phyloP scores from a whole-genome alignment of 2,888 invertebrate genomes.

The Rambutsinella grinnellia region DNA sequence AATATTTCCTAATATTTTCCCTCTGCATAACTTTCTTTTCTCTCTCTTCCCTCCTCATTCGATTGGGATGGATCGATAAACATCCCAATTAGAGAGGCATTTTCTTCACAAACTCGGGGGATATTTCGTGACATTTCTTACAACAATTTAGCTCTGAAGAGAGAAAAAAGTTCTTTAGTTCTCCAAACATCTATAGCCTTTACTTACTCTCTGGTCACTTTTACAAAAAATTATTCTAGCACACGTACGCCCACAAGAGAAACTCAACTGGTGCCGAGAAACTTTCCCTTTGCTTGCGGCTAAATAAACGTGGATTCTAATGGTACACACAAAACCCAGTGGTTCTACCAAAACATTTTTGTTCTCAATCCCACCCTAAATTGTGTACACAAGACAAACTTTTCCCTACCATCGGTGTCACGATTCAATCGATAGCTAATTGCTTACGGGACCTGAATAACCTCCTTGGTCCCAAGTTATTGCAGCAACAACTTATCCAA shows the following conservation, averaged over 20 bases:
- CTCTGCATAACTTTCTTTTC: constrained; percentile 23
- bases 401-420: constrained; percentile 25
- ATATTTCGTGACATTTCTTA: constrained; percentile 54
- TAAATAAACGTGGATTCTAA: neutral
- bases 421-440: constrained; percentile 54
- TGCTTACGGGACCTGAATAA: constrained; percentile 36
- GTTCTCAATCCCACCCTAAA: neutral
- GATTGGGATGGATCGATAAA: constrained; percentile 41
- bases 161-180: constrained; percentile 32
- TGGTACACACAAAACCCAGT: too few relatives aligned
- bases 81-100: constrained; percentile 54
- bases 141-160: constrained; percentile 50
- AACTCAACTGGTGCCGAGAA: constrained; percentile 45
- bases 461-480: neutral
- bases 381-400: neutral
- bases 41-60: neutral
- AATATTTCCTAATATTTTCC: constrained; percentile 56
- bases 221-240: neutral
- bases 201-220: neutral
- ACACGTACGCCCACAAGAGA: neutral
- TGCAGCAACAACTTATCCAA: neutral
- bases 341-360: neutral
- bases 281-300: constrained; percentile 13
- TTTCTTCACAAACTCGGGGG: constrained; percentile 46
- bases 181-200: neutral